phyloP scores from a whole-genome alignment of 2,113 vertebrate genomes.

The Lucifuga dentata region DNA sequence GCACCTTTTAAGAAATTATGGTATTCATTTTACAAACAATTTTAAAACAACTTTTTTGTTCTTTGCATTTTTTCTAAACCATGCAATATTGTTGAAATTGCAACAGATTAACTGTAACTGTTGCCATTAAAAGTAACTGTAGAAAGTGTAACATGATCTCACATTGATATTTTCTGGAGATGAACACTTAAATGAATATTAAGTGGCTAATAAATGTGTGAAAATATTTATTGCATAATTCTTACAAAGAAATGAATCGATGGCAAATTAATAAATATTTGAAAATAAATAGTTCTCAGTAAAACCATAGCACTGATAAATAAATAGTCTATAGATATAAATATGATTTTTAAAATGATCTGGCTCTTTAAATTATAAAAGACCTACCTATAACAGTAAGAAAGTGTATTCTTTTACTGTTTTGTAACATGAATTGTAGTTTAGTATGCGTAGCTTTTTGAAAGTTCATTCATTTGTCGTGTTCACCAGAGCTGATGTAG shows the following conservation, averaged over 20 bases:
- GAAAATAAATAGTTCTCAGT: slow-evolving; percentile 58
- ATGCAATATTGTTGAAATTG: no score
- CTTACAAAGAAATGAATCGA: slow-evolving; percentile 30
- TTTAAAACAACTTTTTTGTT: neutral
- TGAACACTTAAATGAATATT: slow-evolving; percentile 24
- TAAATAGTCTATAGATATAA: slow-evolving; percentile 21
- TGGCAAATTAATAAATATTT: slow-evolving; percentile 53
- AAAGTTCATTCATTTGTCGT: slow-evolving; percentile 41
- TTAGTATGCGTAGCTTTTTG: neutral
- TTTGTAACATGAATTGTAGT: slow-evolving; percentile 12
- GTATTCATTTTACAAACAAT: no score
- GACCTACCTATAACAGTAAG: slow-evolving; percentile 10
- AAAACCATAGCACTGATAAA: neutral
- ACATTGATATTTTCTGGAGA: no score
- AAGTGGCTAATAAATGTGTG: slow-evolving; percentile 30
- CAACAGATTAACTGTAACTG: no score
- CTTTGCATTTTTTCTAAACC: no score
- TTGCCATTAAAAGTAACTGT: no score
- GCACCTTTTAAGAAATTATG: no score
- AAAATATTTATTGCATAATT: slow-evolving; percentile 60
- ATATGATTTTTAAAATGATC: slow-evolving; percentile 22
- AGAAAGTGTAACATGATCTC: no score
- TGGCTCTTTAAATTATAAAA: slow-evolving; percentile 37
- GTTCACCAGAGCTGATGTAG: slow-evolving; percentile 70
- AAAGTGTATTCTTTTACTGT: slow-evolving; percentile 42